Conservation (phyloP, 2,888 invertebrate genomes). For the Temnothorax rugatulus region DNA sequence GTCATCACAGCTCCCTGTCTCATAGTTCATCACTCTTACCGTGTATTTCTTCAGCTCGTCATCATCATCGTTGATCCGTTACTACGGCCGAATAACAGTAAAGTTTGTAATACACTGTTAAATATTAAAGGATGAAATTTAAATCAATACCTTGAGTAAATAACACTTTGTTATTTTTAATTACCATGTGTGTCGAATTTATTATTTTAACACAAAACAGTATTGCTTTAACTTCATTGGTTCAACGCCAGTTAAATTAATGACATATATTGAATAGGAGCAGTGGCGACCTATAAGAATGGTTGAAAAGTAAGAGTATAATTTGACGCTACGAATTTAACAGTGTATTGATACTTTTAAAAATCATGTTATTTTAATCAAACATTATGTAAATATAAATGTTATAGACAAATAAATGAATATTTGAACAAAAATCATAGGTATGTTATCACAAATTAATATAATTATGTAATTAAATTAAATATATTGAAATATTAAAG, state of each 20-base stretch:
- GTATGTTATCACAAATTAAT: background rate
- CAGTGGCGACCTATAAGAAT: no score
- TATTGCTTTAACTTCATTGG: no score
- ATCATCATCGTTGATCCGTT: constrained; percentile 3
- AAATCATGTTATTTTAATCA: background rate
- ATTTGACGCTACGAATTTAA: no score
- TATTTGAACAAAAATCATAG: background rate
- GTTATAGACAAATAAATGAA: background rate
- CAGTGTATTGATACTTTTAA: background rate
- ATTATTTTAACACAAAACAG: no score
- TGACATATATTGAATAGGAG: no score
- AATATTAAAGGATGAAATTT: no score
- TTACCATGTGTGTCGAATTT: no score
- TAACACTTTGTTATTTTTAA: no score
- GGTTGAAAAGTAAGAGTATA: no score
- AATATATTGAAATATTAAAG: background rate
- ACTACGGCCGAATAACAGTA: background rate
- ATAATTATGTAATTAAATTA: background rate
- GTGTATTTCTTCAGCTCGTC: background rate
- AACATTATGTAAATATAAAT: background rate
- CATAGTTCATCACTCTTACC: constrained; percentile 32
- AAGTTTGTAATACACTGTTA: background rate
- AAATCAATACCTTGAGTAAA: no score
- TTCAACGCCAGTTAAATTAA: no score
- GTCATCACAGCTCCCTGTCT: background rate